phyloP scores from a whole-genome alignment of 2,113 vertebrate species.

The Ammodytes marinus region DNA sequence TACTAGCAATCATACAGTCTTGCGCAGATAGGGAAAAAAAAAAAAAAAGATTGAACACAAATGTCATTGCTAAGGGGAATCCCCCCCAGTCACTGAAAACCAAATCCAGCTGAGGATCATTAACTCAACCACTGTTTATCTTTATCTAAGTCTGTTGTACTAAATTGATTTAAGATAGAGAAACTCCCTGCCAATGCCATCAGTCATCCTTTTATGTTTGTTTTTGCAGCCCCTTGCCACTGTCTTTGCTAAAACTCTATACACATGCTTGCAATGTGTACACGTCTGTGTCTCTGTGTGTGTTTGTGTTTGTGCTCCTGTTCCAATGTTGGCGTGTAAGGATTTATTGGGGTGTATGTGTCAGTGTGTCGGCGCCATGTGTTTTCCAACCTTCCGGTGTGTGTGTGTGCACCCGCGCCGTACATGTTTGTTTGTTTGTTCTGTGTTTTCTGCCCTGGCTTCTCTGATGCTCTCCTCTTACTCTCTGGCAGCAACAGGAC shows the following conservation, averaged over 20 bases:
- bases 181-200: slow-evolving; percentile 49
- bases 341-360: slow-evolving; percentile 73
- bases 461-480: slow-evolving; percentile 73
- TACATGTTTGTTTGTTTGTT: slow-evolving; percentile 78
- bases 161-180: slow-evolving; percentile 60
- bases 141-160: slow-evolving; percentile 42
- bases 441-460: slow-evolving; percentile 67
- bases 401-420: slow-evolving; percentile 44
- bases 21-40: slow-evolving; percentile 4
- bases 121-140: slow-evolving; percentile 54
- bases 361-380: slow-evolving; percentile 68
- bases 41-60: background rate
- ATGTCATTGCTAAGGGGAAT: slow-evolving; percentile 15
- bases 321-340: slow-evolving; percentile 69
- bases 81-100: background rate
- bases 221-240: slow-evolving; percentile 53
- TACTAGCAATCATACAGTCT: slow-evolving; percentile 6
- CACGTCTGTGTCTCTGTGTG: slow-evolving; percentile 65
- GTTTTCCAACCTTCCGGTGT: slow-evolving; percentile 73
- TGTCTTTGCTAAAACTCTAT: slow-evolving; percentile 59
- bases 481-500: slow-evolving; percentile 81
- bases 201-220: slow-evolving; percentile 56
- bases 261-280: slow-evolving; percentile 60
- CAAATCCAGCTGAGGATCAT: slow-evolving; percentile 37
- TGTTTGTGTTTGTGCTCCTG: slow-evolving; percentile 66